Percentiles rank a stretch among this genome's conserved stretches.
phyloP scores from a whole-genome alignment of 2,113 vertebrate species.

The Dicentrarchus labrax region DNA sequence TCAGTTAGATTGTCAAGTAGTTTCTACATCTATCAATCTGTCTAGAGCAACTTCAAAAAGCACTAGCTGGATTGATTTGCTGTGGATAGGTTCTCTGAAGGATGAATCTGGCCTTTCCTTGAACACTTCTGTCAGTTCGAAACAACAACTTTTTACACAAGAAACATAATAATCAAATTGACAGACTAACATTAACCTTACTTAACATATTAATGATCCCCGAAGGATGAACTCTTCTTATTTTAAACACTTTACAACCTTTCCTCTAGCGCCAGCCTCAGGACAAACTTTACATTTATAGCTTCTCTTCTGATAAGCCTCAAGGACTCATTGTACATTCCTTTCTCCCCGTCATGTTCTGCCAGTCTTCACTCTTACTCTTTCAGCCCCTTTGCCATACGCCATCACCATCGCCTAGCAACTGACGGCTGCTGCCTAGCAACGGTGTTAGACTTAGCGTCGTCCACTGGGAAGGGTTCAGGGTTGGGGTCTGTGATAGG shows the following conservation, averaged over 20 bases:
- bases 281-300: neutral
- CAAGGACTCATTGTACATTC: neutral
- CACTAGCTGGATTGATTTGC: too few species aligned
- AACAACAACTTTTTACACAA: too few species aligned
- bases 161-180: too few species aligned
- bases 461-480: slow-evolving; percentile 25
- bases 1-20: too few species aligned
- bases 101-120: too few species aligned
- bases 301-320: neutral
- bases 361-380: slow-evolving; percentile 59
- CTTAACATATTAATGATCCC: neutral
- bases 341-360: slow-evolving; percentile 43
- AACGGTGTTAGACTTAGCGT: slow-evolving; percentile 66
- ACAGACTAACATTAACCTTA: too few species aligned
- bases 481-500: slow-evolving; percentile 25
- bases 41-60: too few species aligned
- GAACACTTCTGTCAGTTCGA: too few species aligned
- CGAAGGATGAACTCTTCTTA: neutral
- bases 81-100: too few species aligned
- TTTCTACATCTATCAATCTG: too few species aligned
- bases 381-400: slow-evolving; percentile 28
- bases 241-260: neutral
- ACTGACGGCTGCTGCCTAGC: slow-evolving; percentile 77
- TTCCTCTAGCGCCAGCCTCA: neutral
- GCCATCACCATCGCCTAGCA: slow-evolving; percentile 76